Conservation (phyloP, 1,140 invertebrate species). For the Sitobion miscanthi region DNA sequence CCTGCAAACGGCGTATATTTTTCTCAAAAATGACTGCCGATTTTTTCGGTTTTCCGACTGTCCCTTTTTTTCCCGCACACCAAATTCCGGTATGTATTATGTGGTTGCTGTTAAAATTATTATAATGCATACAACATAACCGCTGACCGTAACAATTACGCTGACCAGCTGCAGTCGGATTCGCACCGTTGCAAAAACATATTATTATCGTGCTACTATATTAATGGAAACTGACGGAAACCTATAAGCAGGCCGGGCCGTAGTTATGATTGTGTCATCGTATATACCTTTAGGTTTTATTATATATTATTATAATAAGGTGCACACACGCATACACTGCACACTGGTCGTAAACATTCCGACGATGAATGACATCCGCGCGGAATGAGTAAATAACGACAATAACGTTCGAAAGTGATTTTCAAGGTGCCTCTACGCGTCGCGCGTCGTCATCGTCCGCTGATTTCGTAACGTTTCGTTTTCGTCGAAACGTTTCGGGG, state of each 20-base stretch:
- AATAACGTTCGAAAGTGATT: constrained; percentile 43
- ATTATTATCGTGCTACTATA: neutral
- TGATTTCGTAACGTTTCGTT: constrained; percentile 11
- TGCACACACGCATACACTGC: neutral
- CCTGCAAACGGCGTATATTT: neutral
- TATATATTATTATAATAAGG: neutral
- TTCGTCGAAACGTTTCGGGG: constrained; percentile 1
- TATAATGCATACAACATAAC: neutral
- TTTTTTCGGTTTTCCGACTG: neutral
- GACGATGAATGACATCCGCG: constrained; percentile 23
- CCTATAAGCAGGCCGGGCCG: neutral
- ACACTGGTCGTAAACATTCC: constrained; percentile 5
- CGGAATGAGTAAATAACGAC: constrained; percentile 20
- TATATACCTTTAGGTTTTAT: neutral
- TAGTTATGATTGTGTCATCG: neutral
- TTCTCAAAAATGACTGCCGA: neutral
- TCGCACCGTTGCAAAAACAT: neutral
- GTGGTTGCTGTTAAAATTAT: neutral
- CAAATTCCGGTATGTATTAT: neutral
- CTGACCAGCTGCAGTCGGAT: neutral
- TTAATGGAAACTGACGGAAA: neutral
- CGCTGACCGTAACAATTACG: neutral
- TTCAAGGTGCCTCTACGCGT: neutral
- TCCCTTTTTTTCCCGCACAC: neutral
- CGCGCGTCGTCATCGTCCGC: neutral